These are phyloP conservation scores for Myotis davidii DNA, from an alignment of 2,113 vertebrate genomes.

Conservation along the genomic window DNA sequence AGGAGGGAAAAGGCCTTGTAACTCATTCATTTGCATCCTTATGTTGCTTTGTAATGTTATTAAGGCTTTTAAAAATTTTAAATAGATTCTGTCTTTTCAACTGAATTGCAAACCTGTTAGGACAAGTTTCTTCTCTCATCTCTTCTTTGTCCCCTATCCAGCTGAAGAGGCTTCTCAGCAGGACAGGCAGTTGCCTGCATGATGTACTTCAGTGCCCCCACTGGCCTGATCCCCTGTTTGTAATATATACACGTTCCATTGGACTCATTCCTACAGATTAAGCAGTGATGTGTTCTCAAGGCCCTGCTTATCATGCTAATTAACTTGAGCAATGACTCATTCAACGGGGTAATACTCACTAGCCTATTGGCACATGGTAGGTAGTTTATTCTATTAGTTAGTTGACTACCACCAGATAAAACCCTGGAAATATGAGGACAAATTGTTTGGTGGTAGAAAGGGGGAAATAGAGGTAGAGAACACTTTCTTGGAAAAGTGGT, in stretches of 20 bases:
- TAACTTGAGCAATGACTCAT: neutral
- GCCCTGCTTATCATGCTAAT: neutral
- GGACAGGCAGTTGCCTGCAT: neutral
- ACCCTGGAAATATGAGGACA: neutral
- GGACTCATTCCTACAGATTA: neutral
- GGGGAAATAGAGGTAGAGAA: neutral
- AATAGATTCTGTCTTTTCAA: neutral
- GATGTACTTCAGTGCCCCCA: neutral
- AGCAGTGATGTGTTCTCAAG: neutral
- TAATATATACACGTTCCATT: neutral
- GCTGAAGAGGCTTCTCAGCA: neutral
- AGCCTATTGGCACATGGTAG: neutral
- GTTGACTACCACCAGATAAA: neutral
- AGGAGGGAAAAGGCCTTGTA: neutral
- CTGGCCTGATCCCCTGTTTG: neutral
- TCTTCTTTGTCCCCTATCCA: neutral
- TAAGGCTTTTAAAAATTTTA: neutral
- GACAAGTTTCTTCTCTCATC: neutral
- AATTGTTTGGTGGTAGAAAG: neutral
- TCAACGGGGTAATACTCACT: neutral
- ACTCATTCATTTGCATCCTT: neutral
- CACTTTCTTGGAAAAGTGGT: neutral
- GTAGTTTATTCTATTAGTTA: slow-evolving; percentile 13
- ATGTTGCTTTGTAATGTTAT: slow-evolving; percentile 7
- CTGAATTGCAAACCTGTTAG: neutral